Percentiles rank a stretch among this genome's conserved stretches.
phyloP scores from a whole-genome alignment of 2,888 invertebrate genomes.

The Pinctada fucata region DNA sequence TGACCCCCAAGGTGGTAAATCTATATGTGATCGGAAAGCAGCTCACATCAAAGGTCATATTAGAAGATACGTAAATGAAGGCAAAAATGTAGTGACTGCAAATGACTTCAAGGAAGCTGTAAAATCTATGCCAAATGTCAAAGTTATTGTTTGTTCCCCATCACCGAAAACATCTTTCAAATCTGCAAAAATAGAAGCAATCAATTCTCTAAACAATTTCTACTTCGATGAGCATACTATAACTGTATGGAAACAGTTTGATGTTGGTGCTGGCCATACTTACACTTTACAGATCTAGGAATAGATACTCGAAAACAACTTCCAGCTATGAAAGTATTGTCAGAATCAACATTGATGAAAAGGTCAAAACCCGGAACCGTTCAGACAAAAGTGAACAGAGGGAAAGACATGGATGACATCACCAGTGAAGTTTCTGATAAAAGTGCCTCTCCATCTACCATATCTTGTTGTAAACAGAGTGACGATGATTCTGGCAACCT shows the following conservation, averaged over 20 bases:
- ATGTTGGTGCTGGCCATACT: not conserved
- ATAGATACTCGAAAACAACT: no score
- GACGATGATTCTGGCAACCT: not conserved
- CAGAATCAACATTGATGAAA: not conserved
- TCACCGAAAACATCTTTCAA: not conserved
- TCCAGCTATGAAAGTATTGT: not conserved
- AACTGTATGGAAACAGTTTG: not conserved
- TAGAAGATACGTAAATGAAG: conserved; percentile 36
- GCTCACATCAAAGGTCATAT: conserved; percentile 29
- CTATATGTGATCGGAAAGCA: conserved; percentile 34
- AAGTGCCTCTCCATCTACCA: not conserved
- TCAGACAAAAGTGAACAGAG: not conserved
- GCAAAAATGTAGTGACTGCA: conserved; percentile 33
- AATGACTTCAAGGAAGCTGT: conserved; percentile 22
- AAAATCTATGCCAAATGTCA: conserved; percentile 15
- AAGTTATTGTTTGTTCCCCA: conserved; percentile 19
- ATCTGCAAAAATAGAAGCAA: conserved; percentile 16
- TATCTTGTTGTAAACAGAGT: not conserved
- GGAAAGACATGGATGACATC: not conserved
- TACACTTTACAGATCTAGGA: conserved; percentile 6
- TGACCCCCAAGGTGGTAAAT: not conserved
- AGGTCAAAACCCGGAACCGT: not conserved
- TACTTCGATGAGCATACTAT: not conserved
- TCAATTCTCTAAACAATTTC: conserved; percentile 16
- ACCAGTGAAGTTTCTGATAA: not conserved